A percentile compares a stretch with the other conserved stretches of the same genome.
phyloP scores from a whole-genome alignment of 2,888 invertebrate genomes.

The Hydroisotoma schaefferi region DNA sequence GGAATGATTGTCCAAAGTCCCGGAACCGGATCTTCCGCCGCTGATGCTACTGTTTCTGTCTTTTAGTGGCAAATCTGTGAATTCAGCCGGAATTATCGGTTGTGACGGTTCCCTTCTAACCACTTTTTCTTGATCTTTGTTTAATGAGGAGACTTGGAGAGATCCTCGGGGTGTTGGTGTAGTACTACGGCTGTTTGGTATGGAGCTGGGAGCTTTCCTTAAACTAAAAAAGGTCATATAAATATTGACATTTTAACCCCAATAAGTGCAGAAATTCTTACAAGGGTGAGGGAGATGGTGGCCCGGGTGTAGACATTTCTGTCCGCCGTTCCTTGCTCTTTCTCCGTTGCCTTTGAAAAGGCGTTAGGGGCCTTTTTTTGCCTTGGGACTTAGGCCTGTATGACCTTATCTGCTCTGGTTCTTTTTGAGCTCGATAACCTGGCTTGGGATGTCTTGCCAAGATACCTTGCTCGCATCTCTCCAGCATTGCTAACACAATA shows the following conservation, averaged over 20 bases:
- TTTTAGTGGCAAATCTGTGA: no score
- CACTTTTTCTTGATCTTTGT: no score
- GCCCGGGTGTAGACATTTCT: background rate
- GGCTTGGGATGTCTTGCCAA: background rate
- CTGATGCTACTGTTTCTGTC: background rate
- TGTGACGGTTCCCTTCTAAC: no score
- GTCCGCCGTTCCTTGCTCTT: background rate
- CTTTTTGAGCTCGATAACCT: no score
- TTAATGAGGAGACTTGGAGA: no score
- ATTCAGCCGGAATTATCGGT: constrained; percentile 6
- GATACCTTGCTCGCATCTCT: constrained; percentile 1
- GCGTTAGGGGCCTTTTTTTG: no score
- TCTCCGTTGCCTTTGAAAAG: background rate
- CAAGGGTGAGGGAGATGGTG: no score
- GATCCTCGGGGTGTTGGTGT: background rate
- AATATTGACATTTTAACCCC: no score
- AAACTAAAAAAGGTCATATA: no score
- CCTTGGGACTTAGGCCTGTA: background rate
- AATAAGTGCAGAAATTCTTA: no score
- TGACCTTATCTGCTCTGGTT: background rate
- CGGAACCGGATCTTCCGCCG: constrained; percentile 4
- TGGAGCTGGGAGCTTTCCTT: background rate
- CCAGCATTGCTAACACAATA: constrained; percentile 1
- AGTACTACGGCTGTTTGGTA: no score
- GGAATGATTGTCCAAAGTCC: constrained; percentile 7